Conservation (phyloP, 2,797 vertebrate genomes). For the Parambassis ranga region DNA sequence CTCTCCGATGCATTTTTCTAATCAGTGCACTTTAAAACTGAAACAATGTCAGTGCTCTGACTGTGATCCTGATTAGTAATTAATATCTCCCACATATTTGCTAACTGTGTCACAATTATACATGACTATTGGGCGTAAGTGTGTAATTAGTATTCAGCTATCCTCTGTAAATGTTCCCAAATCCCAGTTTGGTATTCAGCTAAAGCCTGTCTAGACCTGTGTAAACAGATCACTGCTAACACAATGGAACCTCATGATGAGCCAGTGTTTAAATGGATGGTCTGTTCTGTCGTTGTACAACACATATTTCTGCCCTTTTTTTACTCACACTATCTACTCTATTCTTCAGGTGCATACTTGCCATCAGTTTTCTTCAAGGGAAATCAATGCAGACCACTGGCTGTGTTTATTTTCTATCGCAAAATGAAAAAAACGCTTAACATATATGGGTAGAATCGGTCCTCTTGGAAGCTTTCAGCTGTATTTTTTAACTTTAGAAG, state of each 20-base stretch:
- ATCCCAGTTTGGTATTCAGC: slow-evolving; percentile 26
- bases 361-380: neutral
- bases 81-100: slow-evolving; percentile 1
- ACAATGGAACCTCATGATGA: neutral
- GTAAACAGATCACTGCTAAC: slow-evolving; percentile 2
- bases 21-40: slow-evolving; percentile 24
- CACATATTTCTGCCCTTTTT: slow-evolving; percentile 1
- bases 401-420: slow-evolving; percentile 1
- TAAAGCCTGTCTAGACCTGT: slow-evolving; percentile 2
- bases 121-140: neutral
- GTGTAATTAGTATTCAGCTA: slow-evolving; percentile 30
- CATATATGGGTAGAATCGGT: neutral
- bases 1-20: slow-evolving; percentile 2
- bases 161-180: neutral
- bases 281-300: neutral
- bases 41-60: slow-evolving; percentile 16
- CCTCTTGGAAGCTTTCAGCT: slow-evolving; percentile 1
- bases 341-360: neutral
- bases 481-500: slow-evolving; percentile 16
- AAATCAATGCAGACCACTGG: slow-evolving; percentile 2
- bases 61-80: slow-evolving; percentile 20
- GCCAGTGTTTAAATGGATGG: neutral
- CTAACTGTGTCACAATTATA: neutral
- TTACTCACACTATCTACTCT: neutral
- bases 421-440: slow-evolving; percentile 8